Base-by-base conservation (phyloP, 2,888 invertebrate genomes). In the Fragum sueziense region DNA sequence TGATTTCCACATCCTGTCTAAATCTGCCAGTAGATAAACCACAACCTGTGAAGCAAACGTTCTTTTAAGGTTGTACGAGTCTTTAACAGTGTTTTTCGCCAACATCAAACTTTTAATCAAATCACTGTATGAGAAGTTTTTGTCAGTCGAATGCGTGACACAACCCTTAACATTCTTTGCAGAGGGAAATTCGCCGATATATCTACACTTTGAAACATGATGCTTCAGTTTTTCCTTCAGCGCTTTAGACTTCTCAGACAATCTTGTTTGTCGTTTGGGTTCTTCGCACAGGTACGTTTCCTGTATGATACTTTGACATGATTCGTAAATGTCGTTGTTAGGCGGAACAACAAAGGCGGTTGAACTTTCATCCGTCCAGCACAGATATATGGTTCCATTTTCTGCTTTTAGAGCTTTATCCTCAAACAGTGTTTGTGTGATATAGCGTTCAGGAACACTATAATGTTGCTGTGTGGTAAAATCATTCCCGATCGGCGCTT, bases 21-120 rank as follows among this genome's bases (percentile, higher is more conserved):
- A 31, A 69, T 80, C 83, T 4, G 69, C 59, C 1, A 80, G 4
- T 14, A 80, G 17, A 41, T 77, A 83, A n/a, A 74, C 83, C 1
- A 80, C 22, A 17, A 80, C 75, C 68, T 83, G n/a, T n/a, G n/a
- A n/a, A n/a, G n/a, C n/a, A n/a, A n/a, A n/a, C n/a, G n/a, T n/a
- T n/a, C n/a, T n/a, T n/a, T n/a, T n/a, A n/a, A n/a, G n/a, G n/a
- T n/a, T n/a, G n/a, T n/a, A n/a, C n/a, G n/a, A n/a, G n/a, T n/a
- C n/a, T n/a, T n/a, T n/a, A n/a, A n/a, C n/a, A n/a, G n/a, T n/a
- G n/a, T n/a, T n/a, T n/a, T n/a, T n/a, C n/a, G n/a, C n/a, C n/a
- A n/a, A n/a, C n/a, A n/a, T n/a, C n/a, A n/a, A n/a, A n/a, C n/a
- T n/a, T n/a, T n/a, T n/a, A n/a, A n/a, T n/a, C n/a, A n/a, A n/a